These are phyloP conservation scores for Florisuga fusca DNA, from an alignment of 2,797 vertebrate species.

Conservation along the genomic window DNA sequence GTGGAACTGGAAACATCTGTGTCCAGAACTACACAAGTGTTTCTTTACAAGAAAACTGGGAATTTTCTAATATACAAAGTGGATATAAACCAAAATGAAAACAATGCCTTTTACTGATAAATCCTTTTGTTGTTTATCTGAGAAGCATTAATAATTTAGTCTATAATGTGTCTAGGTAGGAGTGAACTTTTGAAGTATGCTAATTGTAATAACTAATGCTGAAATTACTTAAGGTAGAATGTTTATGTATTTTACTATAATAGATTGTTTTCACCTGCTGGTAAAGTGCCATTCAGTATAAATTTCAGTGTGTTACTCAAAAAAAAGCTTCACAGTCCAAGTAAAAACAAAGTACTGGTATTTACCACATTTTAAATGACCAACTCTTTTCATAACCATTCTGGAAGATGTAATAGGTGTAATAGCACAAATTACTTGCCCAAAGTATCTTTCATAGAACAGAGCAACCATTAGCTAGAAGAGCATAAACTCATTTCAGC, in stretches of 20 bases:
- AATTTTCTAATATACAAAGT: background rate
- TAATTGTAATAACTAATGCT: background rate
- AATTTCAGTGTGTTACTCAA: background rate
- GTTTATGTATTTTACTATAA: background rate
- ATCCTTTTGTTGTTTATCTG: background rate
- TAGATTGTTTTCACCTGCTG: background rate
- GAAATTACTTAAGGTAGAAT: background rate
- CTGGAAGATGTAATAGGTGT: background rate
- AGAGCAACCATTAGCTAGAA: background rate
- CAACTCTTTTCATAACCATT: background rate
- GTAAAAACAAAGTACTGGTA: background rate
- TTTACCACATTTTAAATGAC: background rate
- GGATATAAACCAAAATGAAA: background rate
- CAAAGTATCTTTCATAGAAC: background rate
- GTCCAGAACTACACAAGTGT: background rate
- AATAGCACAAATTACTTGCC: background rate
- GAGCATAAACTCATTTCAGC: background rate
- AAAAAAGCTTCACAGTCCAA: background rate
- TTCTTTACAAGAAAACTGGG: background rate
- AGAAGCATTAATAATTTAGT: background rate
- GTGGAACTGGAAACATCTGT: background rate
- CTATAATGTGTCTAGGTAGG: background rate
- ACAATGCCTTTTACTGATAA: background rate
- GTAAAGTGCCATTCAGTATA: background rate
- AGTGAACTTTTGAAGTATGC: background rate